Base-by-base conservation (phyloP, 2,888 invertebrate species). In the Drosophila mayaguana region DNA sequence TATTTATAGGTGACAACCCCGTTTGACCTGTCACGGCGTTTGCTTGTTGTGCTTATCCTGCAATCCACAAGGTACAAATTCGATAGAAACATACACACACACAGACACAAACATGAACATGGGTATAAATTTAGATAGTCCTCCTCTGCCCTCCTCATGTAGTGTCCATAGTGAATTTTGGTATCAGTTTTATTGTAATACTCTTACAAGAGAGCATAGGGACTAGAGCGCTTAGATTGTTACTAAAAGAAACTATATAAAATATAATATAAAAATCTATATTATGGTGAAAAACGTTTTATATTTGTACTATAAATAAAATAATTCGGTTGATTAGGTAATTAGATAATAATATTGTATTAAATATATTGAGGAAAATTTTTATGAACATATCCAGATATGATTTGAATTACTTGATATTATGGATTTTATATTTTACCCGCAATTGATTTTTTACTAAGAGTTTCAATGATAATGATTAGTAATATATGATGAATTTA, bases 1-100 rank as follows among this genome's bases (percentile, higher is more conserved):
- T 79, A 79, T 79, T 79, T 79, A 73, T 79, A 79, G 80, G 42
- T 63, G 70, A 56, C 54, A 63, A 60, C 9, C 48, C 34, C 25
- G 64, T 38, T 63, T 77, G 76, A 77, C 76, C 76, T 74, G 69
- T 69, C 69, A 65, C 46, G 62, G 28, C 63, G 38, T 46, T 54
- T 60, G 45, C 50, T 46, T 34, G 54, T 22, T 64, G 45, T 38
- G 38, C 65, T 40, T 66, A 54, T n/a, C 34, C 28, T 20, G n/a
- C 50, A 36, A 40, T 36, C 18, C 45, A 14, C 45, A 28, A 45
- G 45, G 56, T 36, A 32, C 51, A 42, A 34, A 42, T 57, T 72
- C 32, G n/a, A 50, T 62, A 46, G 16, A 28, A 38, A 34, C n/a
- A 20, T 28, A 20, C 18, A 22, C 38, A 43, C 28, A 32, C 28